Base-by-base conservation (phyloP, 2,888 invertebrate species). In the Pterostichus niger region DNA sequence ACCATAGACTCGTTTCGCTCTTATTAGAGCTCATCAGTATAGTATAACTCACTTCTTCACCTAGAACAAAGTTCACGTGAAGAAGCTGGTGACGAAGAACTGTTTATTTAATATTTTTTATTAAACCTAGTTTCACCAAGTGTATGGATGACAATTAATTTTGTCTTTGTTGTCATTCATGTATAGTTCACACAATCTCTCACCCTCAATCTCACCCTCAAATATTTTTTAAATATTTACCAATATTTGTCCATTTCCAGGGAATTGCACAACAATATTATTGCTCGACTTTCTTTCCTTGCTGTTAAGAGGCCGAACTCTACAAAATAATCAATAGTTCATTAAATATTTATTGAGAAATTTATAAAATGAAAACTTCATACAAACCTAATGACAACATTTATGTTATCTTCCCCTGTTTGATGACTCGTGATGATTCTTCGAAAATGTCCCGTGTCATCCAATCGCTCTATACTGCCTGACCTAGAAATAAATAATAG, bases 181-280 rank as follows among this genome's bases (percentile, higher is more conserved):
- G n/a, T n/a, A n/a, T n/a, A n/a, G n/a, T 24, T 24, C 24, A 24
- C 24, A 3, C 24, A 24, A 24, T 24, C 24, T 24, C 24, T 24
- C 24, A 24, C 3, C 24, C 24, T 24, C 24, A 24, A 24, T 24
- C 3, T 24, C 1, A 24, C 24, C 24, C 1, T 15, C 2, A 56
- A 44, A 73, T 71, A 56, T n/a, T 15, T 56, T 0, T n/a, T 56
- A 17, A 46, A 17, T 56, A 84, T 85, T 87, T 87, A 90, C 90
- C 87, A 94, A 91, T 87, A 98, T 93, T 91, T 97, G 97, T 0
- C 98, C 97, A 88, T 96, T 95, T 64, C 97, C 97, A 0, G 97
- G 97, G 90, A 97, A 98, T 87, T 96, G 95, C 56, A 96, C 91
- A 73, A 95, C 93, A 85, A 93, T 91, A 3, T 93, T 92, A 87